Evolutionary conservation across 2,113 vertebrate genomes (phyloP).

Genomic region (Amia ocellicauda): DNA sequence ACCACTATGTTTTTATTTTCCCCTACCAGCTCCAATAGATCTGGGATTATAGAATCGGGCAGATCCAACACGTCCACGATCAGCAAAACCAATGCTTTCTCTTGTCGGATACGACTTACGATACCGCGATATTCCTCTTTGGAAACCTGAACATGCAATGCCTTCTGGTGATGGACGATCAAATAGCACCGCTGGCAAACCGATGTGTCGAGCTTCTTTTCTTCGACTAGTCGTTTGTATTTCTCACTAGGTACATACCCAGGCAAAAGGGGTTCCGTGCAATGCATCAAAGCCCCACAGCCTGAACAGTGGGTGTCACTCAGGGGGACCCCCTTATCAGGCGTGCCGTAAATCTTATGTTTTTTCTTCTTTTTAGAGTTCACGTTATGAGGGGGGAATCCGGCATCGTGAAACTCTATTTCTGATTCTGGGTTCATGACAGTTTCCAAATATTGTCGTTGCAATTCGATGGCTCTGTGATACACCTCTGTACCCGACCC

Average conservation of each 20-base stretch:
- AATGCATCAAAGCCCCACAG: conserved; percentile 82
- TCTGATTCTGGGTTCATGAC: conserved; percentile 1
- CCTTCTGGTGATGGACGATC: conserved; percentile 67
- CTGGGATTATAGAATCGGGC: conserved; percentile 70
- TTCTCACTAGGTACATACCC: conserved; percentile 81
- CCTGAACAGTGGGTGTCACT: conserved; percentile 71
- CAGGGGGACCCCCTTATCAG: conserved; percentile 49
- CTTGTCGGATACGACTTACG: conserved; percentile 50
- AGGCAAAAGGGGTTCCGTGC: conserved; percentile 49
- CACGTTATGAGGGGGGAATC: conserved; percentile 37
- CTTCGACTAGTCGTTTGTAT: conserved; percentile 49
- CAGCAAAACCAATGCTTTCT: conserved; percentile 73
- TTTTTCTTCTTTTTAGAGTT: conserved; percentile 30
- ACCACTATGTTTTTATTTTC: conserved; percentile 70
- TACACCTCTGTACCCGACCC: conserved; percentile 5
- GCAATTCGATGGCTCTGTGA: conserved; percentile 37
- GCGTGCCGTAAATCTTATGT: conserved; percentile 50
- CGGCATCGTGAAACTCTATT: conserved; percentile 56
- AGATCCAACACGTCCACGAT: conserved; percentile 80
- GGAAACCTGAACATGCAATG: conserved; percentile 62
- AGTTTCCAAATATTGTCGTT: conserved; percentile 34
- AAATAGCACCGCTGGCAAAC: conserved; percentile 82
- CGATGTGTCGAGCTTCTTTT: conserved; percentile 34
- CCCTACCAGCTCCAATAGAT: conserved; percentile 60
- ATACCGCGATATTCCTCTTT: conserved; percentile 61